Conservation (phyloP, 1,140 invertebrate genomes). For the Pygmarrhopalites habei region DNA sequence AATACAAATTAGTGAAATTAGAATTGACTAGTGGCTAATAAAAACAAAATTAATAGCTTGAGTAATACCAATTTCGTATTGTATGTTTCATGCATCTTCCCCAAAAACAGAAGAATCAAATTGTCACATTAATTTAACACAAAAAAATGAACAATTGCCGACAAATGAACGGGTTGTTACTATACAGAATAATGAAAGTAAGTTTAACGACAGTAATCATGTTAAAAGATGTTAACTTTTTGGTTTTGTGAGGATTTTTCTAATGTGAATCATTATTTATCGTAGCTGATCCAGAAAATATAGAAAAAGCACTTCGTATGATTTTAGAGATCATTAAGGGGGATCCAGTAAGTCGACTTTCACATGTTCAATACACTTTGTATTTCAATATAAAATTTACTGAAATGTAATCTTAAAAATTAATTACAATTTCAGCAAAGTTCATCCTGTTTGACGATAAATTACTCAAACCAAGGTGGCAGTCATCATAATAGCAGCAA, state of each 20-base stretch:
- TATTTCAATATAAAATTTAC: too few species aligned
- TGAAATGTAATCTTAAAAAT: slow-evolving; percentile 25
- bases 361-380: too few species aligned
- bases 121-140: slow-evolving; percentile 39
- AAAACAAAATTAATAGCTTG: too few species aligned
- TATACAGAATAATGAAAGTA: slow-evolving; percentile 40
- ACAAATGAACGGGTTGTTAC: slow-evolving; percentile 40
- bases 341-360: slow-evolving; percentile 29
- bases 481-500: slow-evolving; percentile 12
- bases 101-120: slow-evolving; percentile 39
- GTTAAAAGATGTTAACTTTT: not conserved
- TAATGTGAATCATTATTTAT: not conserved
- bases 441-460: slow-evolving; percentile 38
- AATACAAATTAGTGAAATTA: too few species aligned
- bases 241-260: too few species aligned
- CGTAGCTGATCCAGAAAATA: slow-evolving; percentile 33
- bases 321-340: slow-evolving; percentile 37
- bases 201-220: slow-evolving; percentile 1
- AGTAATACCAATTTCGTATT: too few species aligned
- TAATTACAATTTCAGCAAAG: too few species aligned
- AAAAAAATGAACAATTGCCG: slow-evolving; percentile 39
- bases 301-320: slow-evolving; percentile 35
- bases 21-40: too few species aligned
- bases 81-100: too few species aligned
- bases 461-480: slow-evolving; percentile 33